These are phyloP conservation scores for Myanophis thanlyinensis DNA, from an alignment of 2,113 vertebrate genomes.

Conservation along the genomic window DNA sequence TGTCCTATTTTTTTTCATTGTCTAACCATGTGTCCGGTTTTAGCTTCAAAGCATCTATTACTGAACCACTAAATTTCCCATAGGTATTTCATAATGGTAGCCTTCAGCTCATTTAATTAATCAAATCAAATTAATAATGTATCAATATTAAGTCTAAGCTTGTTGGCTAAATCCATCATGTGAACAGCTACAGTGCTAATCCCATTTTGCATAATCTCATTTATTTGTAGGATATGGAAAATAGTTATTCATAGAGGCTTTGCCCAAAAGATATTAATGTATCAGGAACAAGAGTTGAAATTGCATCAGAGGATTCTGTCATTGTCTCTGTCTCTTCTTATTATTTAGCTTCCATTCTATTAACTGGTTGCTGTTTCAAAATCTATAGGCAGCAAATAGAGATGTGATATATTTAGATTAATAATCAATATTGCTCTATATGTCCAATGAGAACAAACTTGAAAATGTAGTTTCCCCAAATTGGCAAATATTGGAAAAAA, in stretches of 20 bases:
- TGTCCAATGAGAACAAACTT: not conserved
- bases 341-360: not conserved
- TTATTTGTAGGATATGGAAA: not conserved
- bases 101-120: not conserved
- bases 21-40: not conserved
- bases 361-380: not conserved
- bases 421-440: not conserved
- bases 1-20: not conserved
- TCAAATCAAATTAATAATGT: not conserved
- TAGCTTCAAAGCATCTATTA: not conserved
- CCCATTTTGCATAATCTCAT: not conserved
- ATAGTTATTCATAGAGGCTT: not conserved
- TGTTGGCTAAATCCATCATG: not conserved
- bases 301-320: not conserved
- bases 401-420: not conserved
- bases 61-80: not conserved
- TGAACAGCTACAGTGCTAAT: not conserved
- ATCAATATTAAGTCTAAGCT: not conserved
- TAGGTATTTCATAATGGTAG: not conserved
- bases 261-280: not conserved
- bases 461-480: not conserved
- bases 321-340: not conserved
- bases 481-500: not conserved
- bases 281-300: not conserved
- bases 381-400: not conserved